A percentile compares a stretch with the other conserved stretches of the same genome.
These are phyloP conservation scores for Pseudopodoces humilis DNA, from an alignment of 2,113 vertebrate species.

Conservation along the genomic window DNA sequence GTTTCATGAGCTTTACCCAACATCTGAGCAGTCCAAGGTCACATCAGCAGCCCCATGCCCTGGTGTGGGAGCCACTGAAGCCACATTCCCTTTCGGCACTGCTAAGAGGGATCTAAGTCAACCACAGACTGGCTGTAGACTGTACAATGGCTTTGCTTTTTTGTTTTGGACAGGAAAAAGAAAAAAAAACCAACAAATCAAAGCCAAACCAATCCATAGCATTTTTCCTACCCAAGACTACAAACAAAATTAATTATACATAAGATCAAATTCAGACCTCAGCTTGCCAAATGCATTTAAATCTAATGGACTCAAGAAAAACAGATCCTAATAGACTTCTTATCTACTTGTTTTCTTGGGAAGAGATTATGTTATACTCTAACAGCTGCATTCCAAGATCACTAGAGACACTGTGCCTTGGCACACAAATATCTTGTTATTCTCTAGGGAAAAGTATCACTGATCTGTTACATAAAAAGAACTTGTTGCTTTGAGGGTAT, in stretches of 20 bases:
- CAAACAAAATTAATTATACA: background rate
- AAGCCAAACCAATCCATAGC: background rate
- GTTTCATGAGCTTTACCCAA: background rate
- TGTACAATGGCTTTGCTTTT: background rate
- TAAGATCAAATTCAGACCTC: background rate
- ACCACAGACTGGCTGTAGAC: background rate
- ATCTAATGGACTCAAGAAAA: background rate
- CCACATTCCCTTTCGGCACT: background rate
- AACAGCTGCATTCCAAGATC: background rate
- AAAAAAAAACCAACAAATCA: background rate
- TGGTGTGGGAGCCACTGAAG: background rate
- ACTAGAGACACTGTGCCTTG: background rate
- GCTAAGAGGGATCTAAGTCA: background rate
- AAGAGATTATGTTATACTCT: background rate
- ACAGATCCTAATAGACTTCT: background rate
- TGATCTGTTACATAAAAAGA: background rate
- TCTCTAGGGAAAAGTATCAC: background rate
- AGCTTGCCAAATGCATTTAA: background rate
- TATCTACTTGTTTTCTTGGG: background rate
- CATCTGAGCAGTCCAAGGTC: background rate
- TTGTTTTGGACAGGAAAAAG: background rate
- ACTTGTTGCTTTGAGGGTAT: background rate
- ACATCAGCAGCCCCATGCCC: background rate
- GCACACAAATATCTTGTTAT: background rate
- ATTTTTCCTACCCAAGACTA: background rate